A percentile compares a stretch with the other conserved stretches of the same genome.
Conservation (phyloP, 2,797 vertebrate species). For the Megalops cyprinoides region DNA sequence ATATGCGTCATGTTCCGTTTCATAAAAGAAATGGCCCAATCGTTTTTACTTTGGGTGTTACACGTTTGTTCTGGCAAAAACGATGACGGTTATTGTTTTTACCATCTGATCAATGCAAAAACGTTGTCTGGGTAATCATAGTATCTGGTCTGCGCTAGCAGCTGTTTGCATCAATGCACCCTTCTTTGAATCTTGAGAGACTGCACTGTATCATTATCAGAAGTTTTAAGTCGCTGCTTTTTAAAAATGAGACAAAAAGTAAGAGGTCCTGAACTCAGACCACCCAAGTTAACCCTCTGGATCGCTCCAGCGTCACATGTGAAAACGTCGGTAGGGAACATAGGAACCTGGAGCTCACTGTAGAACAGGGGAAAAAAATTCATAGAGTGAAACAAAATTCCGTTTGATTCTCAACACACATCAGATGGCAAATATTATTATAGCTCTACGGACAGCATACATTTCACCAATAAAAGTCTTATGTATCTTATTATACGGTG, state of each 20-base stretch:
- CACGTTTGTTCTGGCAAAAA: too few relatives aligned
- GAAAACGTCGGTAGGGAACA: slow-evolving; percentile 40
- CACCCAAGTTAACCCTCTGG: slow-evolving; percentile 66
- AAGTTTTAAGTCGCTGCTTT: slow-evolving; percentile 45
- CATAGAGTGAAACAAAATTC: slow-evolving; percentile 62
- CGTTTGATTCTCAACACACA: slow-evolving; percentile 63
- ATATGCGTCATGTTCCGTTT: too few relatives aligned
- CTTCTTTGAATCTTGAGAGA: slow-evolving; percentile 41
- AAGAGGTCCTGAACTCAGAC: slow-evolving; percentile 52
- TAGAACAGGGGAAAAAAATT: slow-evolving; percentile 40
- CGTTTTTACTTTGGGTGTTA: too few relatives aligned
- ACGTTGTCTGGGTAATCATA: too few relatives aligned
- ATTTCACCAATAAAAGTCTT: slow-evolving; percentile 56
- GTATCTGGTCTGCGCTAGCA: background rate
- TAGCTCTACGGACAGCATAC: slow-evolving; percentile 57
- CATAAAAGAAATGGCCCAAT: too few relatives aligned
- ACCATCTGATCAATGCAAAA: too few relatives aligned
- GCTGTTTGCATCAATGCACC: background rate
- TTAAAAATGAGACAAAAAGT: slow-evolving; percentile 56
- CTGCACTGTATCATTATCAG: slow-evolving; percentile 36
- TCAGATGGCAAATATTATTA: slow-evolving; percentile 77
- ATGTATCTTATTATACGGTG: slow-evolving; percentile 72
- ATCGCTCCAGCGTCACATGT: slow-evolving; percentile 40
- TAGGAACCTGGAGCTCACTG: slow-evolving; percentile 62
- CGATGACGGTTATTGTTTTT: too few relatives aligned